Evolutionary conservation across 2,113 vertebrate species (phyloP), one percentile per base, ranked within the genome.

Genomic region (Oxygymnocypris stewartii): DNA sequence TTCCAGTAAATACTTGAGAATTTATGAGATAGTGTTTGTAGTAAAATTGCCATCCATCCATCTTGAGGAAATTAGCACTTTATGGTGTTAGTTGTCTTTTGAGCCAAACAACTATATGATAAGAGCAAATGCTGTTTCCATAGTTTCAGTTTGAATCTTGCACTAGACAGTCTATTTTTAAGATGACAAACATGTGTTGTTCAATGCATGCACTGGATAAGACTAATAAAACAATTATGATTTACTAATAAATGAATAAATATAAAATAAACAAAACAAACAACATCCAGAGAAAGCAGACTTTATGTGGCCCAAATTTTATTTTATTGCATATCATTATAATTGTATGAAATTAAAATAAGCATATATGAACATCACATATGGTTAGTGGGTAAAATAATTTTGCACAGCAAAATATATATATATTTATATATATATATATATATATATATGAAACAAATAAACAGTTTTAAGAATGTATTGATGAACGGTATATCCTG

Each of bases 351-450:
- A 98, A 97, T 95, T 95, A 96, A 97, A 97, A 94, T 91, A 93
- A 96, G 96, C 97, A 97, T 97, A 99, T 97, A 97, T 96, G 94
- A 97, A 97, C 97, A 96, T 97, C 97, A 98, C 96, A 98, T 97
- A 94, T 96, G 95, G 97, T 98, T 98, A 97, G 97, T 98, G 96
- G 97, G 95, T 98, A 97, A 97, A 97, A 97, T 97, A 92, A 99
- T 99, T 99, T 99, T 99, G 98, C 98, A 99, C 97, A 99, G 98
- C 97, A 99, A 99, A 98, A 99, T 98, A 97, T 97, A 95, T 31
- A 31, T n/a, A n/a, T n/a, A n/a, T n/a, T n/a, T n/a, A n/a, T n/a
- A n/a, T n/a, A n/a, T n/a, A n/a, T n/a, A n/a, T 95, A 97, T 95
- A 88, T 37, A 37, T 37, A 37, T 37, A 37, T 37, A 51, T 51